phyloP scores from a whole-genome alignment of 2,797 vertebrate genomes.

The Enteromius mattozi region DNA sequence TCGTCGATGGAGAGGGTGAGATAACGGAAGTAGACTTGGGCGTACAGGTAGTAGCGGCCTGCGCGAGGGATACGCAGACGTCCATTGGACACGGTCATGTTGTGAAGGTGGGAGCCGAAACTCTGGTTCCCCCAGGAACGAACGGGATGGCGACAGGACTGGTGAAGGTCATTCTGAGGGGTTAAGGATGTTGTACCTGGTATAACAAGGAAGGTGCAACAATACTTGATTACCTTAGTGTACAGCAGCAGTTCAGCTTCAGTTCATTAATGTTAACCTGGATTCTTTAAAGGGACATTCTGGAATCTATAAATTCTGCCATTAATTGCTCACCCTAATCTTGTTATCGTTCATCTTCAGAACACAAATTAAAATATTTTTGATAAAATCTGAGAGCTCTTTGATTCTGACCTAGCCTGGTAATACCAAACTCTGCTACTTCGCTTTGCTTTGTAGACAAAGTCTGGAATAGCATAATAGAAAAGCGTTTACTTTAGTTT shows the following conservation, averaged over 20 bases:
- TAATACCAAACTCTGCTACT: too few relatives aligned
- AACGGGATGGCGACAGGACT: constrained; percentile 88
- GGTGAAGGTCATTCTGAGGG: constrained; percentile 77
- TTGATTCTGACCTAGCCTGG: too few relatives aligned
- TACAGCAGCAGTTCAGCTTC: neutral
- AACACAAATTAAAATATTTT: neutral
- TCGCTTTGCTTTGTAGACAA: too few relatives aligned
- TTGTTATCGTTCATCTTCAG: neutral
- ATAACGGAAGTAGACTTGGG: constrained; percentile 88
- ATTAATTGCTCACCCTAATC: neutral
- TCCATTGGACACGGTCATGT: constrained; percentile 85
- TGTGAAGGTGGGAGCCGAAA: constrained; percentile 86
- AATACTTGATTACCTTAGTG: neutral
- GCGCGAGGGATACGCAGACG: constrained; percentile 82
- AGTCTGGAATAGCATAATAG: too few relatives aligned
- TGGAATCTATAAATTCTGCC: neutral
- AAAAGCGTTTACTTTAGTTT: too few relatives aligned
- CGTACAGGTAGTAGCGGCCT: constrained; percentile 89
- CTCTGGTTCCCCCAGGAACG: constrained; percentile 83
- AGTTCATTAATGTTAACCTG: neutral
- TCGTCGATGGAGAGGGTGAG: constrained; percentile 71
- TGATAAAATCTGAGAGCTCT: neutral
- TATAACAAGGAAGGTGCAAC: neutral
- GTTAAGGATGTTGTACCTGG: constrained; percentile 54
- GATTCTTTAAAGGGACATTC: neutral